Evolutionary conservation across 2,797 vertebrate species (phyloP).

Genomic region (Rallus crepitans): DNA sequence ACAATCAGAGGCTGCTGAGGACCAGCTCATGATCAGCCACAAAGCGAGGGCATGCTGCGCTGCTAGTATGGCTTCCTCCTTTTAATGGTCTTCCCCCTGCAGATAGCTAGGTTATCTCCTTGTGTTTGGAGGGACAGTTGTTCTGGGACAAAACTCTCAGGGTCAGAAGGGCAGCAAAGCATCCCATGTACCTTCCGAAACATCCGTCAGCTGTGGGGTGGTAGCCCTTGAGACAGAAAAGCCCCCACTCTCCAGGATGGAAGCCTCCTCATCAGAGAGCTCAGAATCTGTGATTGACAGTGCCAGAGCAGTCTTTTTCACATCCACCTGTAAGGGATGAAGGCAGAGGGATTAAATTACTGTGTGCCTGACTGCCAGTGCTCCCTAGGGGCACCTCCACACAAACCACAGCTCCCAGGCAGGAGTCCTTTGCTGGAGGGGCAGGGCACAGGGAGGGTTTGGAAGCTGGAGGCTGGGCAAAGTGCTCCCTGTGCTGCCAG

Average conservation of each 20-base stretch:
- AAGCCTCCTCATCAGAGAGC: conserved; percentile 96
- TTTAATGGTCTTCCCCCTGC: neutral
- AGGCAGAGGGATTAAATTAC: neutral
- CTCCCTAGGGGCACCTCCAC: neutral
- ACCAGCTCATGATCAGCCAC: neutral
- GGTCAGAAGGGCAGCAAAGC: neutral
- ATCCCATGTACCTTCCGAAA: conserved; percentile 89
- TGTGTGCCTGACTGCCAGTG: neutral
- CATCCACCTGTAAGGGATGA: conserved; percentile 88
- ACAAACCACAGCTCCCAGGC: neutral
- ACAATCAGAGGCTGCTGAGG: neutral
- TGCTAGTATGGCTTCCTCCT: neutral
- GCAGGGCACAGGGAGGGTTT: neutral
- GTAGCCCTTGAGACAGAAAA: conserved; percentile 97
- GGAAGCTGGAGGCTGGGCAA: neutral
- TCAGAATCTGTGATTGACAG: conserved; percentile 99
- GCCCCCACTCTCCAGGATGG: conserved; percentile 96
- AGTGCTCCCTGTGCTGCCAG: neutral
- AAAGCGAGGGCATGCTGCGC: neutral
- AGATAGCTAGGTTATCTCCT: neutral
- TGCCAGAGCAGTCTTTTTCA: conserved; percentile 94
- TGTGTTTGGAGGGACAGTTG: neutral
- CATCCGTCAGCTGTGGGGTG: conserved; percentile 93
- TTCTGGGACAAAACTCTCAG: neutral
- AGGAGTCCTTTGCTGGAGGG: neutral